Evolutionary conservation across 2,113 vertebrate genomes (phyloP), one percentile per base, ranked within the genome.

Genomic region (Plecotus auritus): DNA sequence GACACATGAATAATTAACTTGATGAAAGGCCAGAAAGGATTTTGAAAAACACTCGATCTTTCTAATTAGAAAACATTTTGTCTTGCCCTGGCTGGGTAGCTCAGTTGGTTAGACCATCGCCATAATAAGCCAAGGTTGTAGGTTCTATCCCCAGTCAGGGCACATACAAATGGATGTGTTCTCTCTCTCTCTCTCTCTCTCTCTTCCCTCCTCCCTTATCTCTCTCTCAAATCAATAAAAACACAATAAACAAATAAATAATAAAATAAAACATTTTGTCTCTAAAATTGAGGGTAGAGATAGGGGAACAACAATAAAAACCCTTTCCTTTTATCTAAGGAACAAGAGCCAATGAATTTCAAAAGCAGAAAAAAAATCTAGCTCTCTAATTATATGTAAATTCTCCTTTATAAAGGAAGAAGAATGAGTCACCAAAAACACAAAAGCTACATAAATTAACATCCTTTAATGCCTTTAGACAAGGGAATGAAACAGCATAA

Each of bases 371-470:
- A 80, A 80, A 32, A 42, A 54, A 61, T 76, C n/a, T 64, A 69
- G n/a, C 37, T 90, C 32, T 69, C n/a, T 92, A 95, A 93, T 88
- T 94, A 61, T 89, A 70, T 85, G 42, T 74, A 85, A 95, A 81
- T 28, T 91, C 51, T 90, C 37, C 61, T 86, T 94, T 93, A 72
- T 70, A 83, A 73, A 40, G 35, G 51, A 93, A 96, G 86, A 88
- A 88, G 70, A 96, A 76, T 23, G 32, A 88, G 26, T 91, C 84
- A 84, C 76, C 45, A 40, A 90, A 91, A 82, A 64, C 73, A 59
- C 42, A 94, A 94, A 88, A 82, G 61, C 69, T 90, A 88, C 85
- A 67, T 86, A 86, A 74, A 93, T 93, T 83, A 59, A 16, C 76
- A 85, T 90, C 87, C 59, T 95, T 88, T 26, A 18, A 17, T 76